Evolutionary conservation across 2,888 invertebrate genomes (phyloP).

Genomic region (Allygus modestus): DNA sequence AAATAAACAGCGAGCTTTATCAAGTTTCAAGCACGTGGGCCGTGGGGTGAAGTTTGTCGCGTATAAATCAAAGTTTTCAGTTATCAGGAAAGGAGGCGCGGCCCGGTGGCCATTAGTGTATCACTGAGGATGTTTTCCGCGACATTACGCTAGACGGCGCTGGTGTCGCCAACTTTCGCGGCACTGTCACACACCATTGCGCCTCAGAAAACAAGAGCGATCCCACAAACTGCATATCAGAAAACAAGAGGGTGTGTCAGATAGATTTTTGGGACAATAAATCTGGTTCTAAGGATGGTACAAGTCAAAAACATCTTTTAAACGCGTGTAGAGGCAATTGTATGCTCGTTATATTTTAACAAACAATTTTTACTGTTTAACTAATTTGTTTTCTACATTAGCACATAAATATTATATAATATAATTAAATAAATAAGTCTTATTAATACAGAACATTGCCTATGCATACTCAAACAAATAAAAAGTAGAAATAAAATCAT

Average conservation of each 20-base stretch:
- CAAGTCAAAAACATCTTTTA: no score
- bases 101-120: slow-evolving; percentile 14
- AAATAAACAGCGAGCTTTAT: background rate
- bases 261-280: background rate
- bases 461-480: no score
- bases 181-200: slow-evolving; percentile 1
- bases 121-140: slow-evolving; percentile 18
- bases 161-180: background rate
- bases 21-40: slow-evolving; percentile 32
- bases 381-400: no score
- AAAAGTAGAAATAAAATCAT: no score
- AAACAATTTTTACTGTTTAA: no score
- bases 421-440: no score
- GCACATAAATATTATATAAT: no score
- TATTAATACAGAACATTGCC: no score
- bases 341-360: background rate
- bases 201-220: background rate
- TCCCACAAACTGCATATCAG: slow-evolving; percentile 10
- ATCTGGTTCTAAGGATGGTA: no score
- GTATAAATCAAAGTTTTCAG: slow-evolving; percentile 20
- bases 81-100: slow-evolving; percentile 6
- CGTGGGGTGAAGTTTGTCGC: background rate
- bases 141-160: slow-evolving; percentile 33
- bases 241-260: background rate
- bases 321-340: no score